A percentile compares a stretch with the other conserved stretches of the same genome.
phyloP scores from a whole-genome alignment of 2,888 invertebrate species.

The Cataglyphis altisquamis region DNA sequence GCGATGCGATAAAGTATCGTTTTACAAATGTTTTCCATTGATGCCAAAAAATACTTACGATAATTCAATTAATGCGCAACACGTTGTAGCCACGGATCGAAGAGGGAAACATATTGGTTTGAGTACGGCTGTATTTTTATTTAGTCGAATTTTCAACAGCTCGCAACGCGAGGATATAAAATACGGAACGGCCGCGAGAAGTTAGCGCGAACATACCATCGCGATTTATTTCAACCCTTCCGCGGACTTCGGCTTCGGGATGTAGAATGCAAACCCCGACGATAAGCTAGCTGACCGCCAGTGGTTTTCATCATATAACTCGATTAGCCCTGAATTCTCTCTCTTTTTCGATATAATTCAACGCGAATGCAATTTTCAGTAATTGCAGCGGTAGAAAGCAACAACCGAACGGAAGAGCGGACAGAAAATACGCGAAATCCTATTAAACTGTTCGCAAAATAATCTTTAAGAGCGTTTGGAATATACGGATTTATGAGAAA shows the following conservation, averaged over 20 bases:
- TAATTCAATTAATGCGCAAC: constrained; percentile 58
- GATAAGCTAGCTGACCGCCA: constrained; percentile 82
- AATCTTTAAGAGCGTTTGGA: constrained; percentile 75
- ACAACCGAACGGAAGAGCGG: constrained; percentile 61
- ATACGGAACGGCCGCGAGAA: constrained; percentile 52
- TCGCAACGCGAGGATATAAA: constrained; percentile 36
- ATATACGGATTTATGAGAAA: constrained; percentile 2
- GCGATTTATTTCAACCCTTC: constrained; percentile 81
- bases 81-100: constrained; percentile 49
- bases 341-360: constrained; percentile 79
- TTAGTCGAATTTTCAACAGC: constrained; percentile 53
- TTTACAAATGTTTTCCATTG: constrained; percentile 37
- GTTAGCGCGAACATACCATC: constrained; percentile 73
- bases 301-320: constrained; percentile 84
- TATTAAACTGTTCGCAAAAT: constrained; percentile 65
- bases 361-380: constrained; percentile 82
- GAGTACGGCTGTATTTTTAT: constrained; percentile 52
- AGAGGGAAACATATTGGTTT: constrained; percentile 43
- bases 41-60: constrained; percentile 52
- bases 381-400: constrained; percentile 78
- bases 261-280: constrained; percentile 80
- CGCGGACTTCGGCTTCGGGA: constrained; percentile 64
- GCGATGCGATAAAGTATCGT: constrained; percentile 39
- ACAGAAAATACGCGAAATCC: constrained; percentile 67
- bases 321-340: constrained; percentile 82